These are phyloP conservation scores for Corythaixoides concolor DNA, from an alignment of 2,113 vertebrate species.

Conservation along the genomic window DNA sequence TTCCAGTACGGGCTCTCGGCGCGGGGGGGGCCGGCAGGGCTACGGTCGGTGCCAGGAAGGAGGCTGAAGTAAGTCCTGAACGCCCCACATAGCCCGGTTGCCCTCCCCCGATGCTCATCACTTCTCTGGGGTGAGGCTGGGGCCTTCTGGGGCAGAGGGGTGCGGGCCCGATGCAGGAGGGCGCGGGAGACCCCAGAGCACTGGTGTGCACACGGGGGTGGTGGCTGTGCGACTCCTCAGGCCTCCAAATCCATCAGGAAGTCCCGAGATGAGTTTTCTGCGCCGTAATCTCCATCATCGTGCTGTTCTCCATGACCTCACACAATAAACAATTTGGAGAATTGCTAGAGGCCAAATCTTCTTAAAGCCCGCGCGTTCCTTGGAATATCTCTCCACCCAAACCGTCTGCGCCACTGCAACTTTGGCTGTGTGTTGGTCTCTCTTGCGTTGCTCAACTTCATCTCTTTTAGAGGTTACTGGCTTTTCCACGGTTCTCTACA, in stretches of 20 bases:
- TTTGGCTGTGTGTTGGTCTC: too few species aligned
- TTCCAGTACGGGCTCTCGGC: background rate
- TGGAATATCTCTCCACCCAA: background rate
- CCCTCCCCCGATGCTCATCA: background rate
- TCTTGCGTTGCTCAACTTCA: background rate
- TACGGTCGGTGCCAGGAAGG: background rate
- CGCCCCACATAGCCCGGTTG: background rate
- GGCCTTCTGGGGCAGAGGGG: background rate
- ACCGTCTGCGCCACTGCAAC: accelerated
- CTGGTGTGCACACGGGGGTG: accelerated
- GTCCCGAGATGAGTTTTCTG: background rate
- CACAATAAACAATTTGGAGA: background rate
- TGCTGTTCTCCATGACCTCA: background rate
- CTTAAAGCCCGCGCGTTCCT: accelerated
- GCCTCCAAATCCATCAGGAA: background rate
- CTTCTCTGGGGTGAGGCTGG: background rate
- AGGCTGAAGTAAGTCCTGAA: too few species aligned
- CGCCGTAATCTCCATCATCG: accelerated
- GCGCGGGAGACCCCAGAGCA: background rate
- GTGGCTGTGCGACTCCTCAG: background rate
- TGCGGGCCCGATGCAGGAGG: too few species aligned
- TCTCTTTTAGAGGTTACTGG: background rate
- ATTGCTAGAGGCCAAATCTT: background rate
- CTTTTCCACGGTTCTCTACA: background rate
- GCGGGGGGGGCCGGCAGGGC: background rate